Percentiles rank a stretch among this genome's conserved stretches.
phyloP scores from a whole-genome alignment of 2,113 vertebrate species.

The Mus pahari region DNA sequence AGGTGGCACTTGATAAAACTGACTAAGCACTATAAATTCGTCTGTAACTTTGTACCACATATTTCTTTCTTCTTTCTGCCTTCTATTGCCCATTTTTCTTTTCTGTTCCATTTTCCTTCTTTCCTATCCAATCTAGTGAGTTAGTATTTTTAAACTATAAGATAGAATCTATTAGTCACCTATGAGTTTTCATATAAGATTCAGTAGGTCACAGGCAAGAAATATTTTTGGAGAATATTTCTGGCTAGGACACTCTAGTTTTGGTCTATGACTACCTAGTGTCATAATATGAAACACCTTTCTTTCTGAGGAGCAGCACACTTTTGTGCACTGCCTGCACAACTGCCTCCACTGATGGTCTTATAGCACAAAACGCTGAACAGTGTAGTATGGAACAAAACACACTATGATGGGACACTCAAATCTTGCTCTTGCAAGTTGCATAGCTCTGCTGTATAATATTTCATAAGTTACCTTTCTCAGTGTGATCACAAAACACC shows the following conservation, averaged over 20 bases:
- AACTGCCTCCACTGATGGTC: background rate
- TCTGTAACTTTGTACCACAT: background rate
- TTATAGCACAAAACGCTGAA: background rate
- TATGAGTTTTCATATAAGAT: too few species aligned
- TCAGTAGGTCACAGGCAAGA: background rate
- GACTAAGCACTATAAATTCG: background rate
- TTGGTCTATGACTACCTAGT: background rate
- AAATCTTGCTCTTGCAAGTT: background rate
- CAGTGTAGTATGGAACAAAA: background rate
- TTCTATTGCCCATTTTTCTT: background rate
- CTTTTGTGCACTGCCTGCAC: too few species aligned
- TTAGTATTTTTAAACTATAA: constrained; percentile 9
- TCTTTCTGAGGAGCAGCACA: background rate
- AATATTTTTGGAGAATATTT: constrained; percentile 16
- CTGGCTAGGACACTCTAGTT: background rate
- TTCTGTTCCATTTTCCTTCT: constrained; percentile 13
- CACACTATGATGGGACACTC: background rate
- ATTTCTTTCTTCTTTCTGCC: background rate
- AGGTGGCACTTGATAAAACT: background rate
- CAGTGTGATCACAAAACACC: background rate
- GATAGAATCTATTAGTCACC: background rate
- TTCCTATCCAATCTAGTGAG: background rate
- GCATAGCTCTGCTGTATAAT: background rate
- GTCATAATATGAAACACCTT: background rate
- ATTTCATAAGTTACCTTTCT: background rate